Percentiles rank a stretch among this genome's conserved stretches.
These are phyloP conservation scores for Drosophila eohydei DNA, from an alignment of 2,888 invertebrate species.

Conservation along the genomic window DNA sequence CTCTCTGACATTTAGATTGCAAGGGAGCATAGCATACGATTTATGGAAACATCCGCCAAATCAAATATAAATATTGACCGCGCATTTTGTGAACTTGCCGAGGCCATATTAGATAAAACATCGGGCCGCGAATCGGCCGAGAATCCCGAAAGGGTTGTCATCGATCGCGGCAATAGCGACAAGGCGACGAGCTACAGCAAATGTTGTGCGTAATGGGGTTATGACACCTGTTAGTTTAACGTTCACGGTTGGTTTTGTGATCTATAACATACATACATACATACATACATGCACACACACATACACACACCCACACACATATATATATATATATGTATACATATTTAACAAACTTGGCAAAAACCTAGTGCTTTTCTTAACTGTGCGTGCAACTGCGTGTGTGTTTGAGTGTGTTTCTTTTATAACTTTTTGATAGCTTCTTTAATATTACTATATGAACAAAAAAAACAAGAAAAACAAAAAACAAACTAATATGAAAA, in stretches of 20 bases:
- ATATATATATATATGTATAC: conserved; percentile 8
- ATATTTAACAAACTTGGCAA: conserved; percentile 42
- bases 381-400: conserved; percentile 1
- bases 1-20: conserved; percentile 90
- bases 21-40: conserved; percentile 96
- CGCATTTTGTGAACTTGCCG: conserved; percentile 97
- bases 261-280: conserved; percentile 33
- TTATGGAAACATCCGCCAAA: conserved; percentile 99
- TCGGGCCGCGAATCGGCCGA: conserved; percentile 92
- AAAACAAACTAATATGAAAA: conserved; percentile 9
- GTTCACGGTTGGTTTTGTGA: conserved; percentile 61
- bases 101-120: conserved; percentile 97
- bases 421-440: conserved; percentile 37
- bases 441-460: conserved; percentile 32
- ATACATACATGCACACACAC: conserved; percentile 12
- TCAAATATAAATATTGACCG: conserved; percentile 98
- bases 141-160: conserved; percentile 89
- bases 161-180: conserved; percentile 88
- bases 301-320: conserved; percentile 5
- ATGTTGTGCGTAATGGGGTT: conserved; percentile 84
- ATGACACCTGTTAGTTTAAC: conserved; percentile 50
- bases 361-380: conserved; percentile 42
- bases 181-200: conserved; percentile 84
- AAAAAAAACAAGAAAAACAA: conserved; percentile 9
- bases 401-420: conserved; percentile 37